These are phyloP conservation scores for Rousettus madagascariensis DNA, from an alignment of 2,797 vertebrate genomes.

Conservation along the genomic window DNA sequence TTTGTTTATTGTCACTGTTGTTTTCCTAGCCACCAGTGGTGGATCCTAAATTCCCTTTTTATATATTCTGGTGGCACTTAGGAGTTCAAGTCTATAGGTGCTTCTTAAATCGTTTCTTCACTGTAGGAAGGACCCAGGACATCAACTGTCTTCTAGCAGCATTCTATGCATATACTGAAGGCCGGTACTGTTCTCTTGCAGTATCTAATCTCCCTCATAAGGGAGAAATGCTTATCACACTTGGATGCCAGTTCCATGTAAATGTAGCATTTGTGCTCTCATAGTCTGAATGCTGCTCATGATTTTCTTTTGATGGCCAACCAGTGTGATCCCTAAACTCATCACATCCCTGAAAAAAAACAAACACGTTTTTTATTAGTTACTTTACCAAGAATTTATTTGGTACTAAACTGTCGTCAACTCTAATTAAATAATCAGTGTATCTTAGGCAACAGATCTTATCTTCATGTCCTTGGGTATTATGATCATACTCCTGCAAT, in stretches of 20 bases:
- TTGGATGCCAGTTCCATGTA: constrained; percentile 97
- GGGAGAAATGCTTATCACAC: constrained; percentile 91
- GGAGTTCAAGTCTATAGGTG: constrained; percentile 92
- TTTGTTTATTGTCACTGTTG: constrained; percentile 90
- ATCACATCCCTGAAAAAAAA: constrained; percentile 94
- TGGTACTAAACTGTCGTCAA: neutral
- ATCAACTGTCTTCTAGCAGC: constrained; percentile 88
- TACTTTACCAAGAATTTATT: constrained; percentile 57
- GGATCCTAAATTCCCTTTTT: constrained; percentile 88
- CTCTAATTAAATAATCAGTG: neutral
- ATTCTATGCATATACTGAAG: constrained; percentile 86
- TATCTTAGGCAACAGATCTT: neutral
- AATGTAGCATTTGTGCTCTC: constrained; percentile 98
- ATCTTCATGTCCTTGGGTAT: neutral
- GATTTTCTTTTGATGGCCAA: constrained; percentile 99
- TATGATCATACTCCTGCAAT: neutral
- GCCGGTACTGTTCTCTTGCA: constrained; percentile 87
- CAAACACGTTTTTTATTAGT: constrained; percentile 80
- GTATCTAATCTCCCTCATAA: constrained; percentile 83
- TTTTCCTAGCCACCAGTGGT: constrained; percentile 88
- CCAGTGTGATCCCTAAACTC: constrained; percentile 98
- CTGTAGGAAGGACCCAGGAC: constrained; percentile 87
- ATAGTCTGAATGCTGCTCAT: constrained; percentile 99
- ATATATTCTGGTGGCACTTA: constrained; percentile 90
- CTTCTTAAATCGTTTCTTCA: constrained; percentile 88